Percentiles rank a stretch among this genome's conserved stretches.
phyloP scores from a whole-genome alignment of 2,888 invertebrate species.

The Andrena trimmerana region DNA sequence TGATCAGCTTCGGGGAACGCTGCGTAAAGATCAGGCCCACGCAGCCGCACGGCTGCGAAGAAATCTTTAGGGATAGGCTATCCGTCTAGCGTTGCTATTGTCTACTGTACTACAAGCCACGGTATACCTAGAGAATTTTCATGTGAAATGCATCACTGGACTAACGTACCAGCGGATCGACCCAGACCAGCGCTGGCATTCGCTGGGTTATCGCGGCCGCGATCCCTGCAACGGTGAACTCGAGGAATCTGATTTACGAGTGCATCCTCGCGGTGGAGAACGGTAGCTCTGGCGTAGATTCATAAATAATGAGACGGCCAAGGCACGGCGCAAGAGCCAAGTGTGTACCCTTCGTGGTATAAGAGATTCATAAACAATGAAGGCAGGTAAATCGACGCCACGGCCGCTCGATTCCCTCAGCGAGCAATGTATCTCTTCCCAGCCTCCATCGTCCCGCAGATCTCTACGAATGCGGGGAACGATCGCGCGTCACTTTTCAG shows the following conservation, averaged over 20 bases:
- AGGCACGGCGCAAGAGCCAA: constrained; percentile 4
- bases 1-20: constrained; percentile 33
- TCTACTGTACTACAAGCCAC: no score
- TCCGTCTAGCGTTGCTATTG: no score
- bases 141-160: no score
- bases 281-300: constrained; percentile 68
- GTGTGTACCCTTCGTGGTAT: constrained; percentile 32
- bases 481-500: constrained; percentile 45
- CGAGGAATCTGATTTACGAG: constrained; percentile 62
- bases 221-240: constrained; percentile 53
- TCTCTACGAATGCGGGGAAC: constrained; percentile 9
- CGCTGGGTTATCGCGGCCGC: constrained; percentile 42
- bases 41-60: constrained; percentile 4
- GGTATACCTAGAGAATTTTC: no score
- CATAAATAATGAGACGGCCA: constrained; percentile 72
- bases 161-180: constrained; percentile 11
- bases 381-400: constrained; percentile 62
- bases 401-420: background rate
- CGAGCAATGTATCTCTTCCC: constrained; percentile 17
- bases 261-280: constrained; percentile 44
- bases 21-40: constrained; percentile 47
- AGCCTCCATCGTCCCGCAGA: background rate
- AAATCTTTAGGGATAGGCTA: constrained; percentile 2
- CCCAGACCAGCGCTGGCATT: constrained; percentile 22
- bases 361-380: constrained; percentile 72